Evolutionary conservation across 2,113 vertebrate species (phyloP).

Genomic region (Rattus norvegicus): DNA sequence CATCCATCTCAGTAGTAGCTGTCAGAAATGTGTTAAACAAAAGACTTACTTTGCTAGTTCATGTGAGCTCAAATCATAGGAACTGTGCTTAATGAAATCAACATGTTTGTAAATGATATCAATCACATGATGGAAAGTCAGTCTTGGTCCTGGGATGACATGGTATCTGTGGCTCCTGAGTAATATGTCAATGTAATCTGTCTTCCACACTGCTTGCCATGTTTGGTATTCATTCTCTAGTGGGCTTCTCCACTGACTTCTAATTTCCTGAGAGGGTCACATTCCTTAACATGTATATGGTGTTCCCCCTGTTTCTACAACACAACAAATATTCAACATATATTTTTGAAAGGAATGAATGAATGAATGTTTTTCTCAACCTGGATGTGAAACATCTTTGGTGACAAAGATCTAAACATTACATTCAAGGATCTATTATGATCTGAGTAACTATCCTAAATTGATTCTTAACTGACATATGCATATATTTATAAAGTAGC

Average conservation of each 20-base stretch:
- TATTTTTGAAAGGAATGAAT: neutral
- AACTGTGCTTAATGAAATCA: too few species aligned
- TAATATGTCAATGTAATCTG: too few species aligned
- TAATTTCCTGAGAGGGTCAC: neutral
- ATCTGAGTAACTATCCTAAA: neutral
- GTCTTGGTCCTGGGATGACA: too few species aligned
- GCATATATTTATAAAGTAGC: neutral
- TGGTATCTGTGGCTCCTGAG: too few species aligned
- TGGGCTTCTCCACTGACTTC: fast-evolving
- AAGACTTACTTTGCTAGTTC: neutral
- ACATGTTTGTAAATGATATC: too few species aligned
- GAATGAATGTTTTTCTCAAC: neutral
- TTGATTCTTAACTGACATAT: neutral
- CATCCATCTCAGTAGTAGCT: neutral
- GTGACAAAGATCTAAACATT: too few species aligned
- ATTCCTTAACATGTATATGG: neutral
- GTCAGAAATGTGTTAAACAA: neutral
- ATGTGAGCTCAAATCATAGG: too few species aligned
- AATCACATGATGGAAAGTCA: too few species aligned
- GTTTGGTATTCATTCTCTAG: neutral
- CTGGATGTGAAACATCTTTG: neutral
- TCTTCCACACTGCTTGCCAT: too few species aligned
- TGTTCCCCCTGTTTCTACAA: neutral
- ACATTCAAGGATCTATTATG: too few species aligned
- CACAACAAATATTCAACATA: neutral